These are phyloP conservation scores for Chromoteleia sp. DNA, from an alignment of 2,888 invertebrate species.

Conservation along the genomic window DNA sequence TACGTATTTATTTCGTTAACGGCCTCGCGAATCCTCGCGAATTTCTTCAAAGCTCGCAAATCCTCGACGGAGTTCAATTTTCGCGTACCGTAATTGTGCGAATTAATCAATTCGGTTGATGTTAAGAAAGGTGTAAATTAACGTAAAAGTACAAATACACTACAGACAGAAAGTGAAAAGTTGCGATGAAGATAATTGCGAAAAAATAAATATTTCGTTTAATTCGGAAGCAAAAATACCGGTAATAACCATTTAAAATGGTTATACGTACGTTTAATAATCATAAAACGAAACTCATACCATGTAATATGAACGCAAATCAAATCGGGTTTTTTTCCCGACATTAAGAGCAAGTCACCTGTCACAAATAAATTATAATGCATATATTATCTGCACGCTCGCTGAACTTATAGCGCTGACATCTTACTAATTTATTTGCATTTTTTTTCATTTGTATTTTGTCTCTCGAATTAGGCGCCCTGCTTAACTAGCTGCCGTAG, in stretches of 20 bases:
- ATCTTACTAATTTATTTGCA: constrained; percentile 59
- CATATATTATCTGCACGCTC: constrained; percentile 53
- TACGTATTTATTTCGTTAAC: constrained; percentile 47
- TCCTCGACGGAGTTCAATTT: too few species aligned
- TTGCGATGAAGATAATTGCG: too few species aligned
- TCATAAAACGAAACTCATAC: constrained; percentile 11
- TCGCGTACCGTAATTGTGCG: too few species aligned
- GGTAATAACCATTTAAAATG: background rate
- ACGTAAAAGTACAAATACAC: too few species aligned
- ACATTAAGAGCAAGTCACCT: constrained; percentile 36
- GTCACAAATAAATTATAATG: constrained; percentile 61
- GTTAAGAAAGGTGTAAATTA: too few species aligned
- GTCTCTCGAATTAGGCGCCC: constrained; percentile 57
- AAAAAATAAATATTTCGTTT: too few species aligned
- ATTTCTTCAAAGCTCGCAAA: too few species aligned
- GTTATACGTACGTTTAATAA: background rate
- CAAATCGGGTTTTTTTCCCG: constrained; percentile 5
- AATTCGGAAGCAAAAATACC: background rate
- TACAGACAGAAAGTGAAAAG: too few species aligned
- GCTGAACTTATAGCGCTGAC: constrained; percentile 47
- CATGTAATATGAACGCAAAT: constrained; percentile 17
- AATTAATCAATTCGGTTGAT: too few species aligned
- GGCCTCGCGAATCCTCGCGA: background rate
- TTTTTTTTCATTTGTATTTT: constrained; percentile 61
- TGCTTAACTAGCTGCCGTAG: constrained; percentile 63